Base-by-base conservation (phyloP, 2,888 invertebrate genomes). In the Alentia gelatinosa region DNA sequence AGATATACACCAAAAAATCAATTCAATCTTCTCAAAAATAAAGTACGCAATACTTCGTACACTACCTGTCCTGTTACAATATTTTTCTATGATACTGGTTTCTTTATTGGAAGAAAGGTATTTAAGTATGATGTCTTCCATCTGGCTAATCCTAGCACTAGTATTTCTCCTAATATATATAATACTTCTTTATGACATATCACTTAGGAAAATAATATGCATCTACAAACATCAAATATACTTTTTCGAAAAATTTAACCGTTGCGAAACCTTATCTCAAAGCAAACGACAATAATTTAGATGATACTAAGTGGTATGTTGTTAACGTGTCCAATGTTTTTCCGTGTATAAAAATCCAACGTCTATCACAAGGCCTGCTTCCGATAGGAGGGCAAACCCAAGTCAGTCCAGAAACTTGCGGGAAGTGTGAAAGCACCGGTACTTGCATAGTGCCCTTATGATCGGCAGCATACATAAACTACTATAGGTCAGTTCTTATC, bases 361-460 rank as follows among this genome's bases (percentile, higher is more conserved):
- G 12, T 68, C 68, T 68, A 68, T 68, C 68, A 68, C 68, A 68
- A 68, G 68, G 26, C 68, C 68, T 56, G 68, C 33, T 68, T 30
- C 30, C 68, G n/a, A 68, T n/a, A 12, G 15, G 68, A 68, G 68
- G 12, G 33, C 68, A 68, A 68, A 68, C 68, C 68, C 68, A 68
- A 56, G 56, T 56, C 56, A 68, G 30, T 68, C 26, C 68, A 68
- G 68, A 68, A 68, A 68, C 68, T 26, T 68, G 68, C n/a, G 68
- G 68, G 68, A 68, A 26, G 83, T 83, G 40, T 83, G 83, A 83
- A 83, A 83, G 83, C 83, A 83, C 83, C 83, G 83, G 83, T 83
- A 83, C 23, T 83, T 83, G 83, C 83, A 83, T 83, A 83, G 83
- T 83, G 83, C 83, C 39, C 37, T 39, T 83, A 37, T 30, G 39